Percentiles rank a stretch among this genome's conserved stretches.
These are phyloP conservation scores for Bombus turneri DNA, from an alignment of 1,140 invertebrate species.

Conservation along the genomic window DNA sequence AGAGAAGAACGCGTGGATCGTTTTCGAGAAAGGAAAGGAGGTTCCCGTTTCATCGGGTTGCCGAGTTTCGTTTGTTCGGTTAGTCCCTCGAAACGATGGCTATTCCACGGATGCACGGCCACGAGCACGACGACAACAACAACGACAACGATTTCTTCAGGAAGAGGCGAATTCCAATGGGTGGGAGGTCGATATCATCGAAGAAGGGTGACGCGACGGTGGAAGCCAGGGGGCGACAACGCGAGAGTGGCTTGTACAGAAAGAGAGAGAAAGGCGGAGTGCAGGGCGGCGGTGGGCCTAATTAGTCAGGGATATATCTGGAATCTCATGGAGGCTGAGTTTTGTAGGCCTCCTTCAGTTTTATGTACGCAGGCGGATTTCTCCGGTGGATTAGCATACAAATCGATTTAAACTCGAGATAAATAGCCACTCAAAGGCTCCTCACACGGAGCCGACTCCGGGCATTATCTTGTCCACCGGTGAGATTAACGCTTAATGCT, in stretches of 20 bases:
- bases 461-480: conserved; percentile 81
- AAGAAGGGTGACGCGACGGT: conserved; percentile 1
- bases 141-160: conserved; percentile 52
- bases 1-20: conserved; percentile 23
- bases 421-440: conserved; percentile 81
- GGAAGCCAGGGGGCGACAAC: background rate
- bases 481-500: conserved; percentile 82
- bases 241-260: background rate
- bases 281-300: conserved; percentile 75
- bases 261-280: background rate
- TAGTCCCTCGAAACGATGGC: conserved; percentile 38
- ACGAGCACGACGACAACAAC: conserved; percentile 24
- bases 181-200: conserved; percentile 67
- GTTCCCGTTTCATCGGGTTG: conserved; percentile 17
- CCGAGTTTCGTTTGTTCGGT: conserved; percentile 17
- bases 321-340: conserved; percentile 80
- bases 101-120: conserved; percentile 44
- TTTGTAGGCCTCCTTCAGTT: conserved; percentile 80
- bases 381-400: conserved; percentile 82
- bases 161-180: conserved; percentile 56
- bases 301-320: conserved; percentile 82
- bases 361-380: conserved; percentile 81
- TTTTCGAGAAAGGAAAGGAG: conserved; percentile 60
- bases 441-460: conserved; percentile 79
- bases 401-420: conserved; percentile 83